Conservation (phyloP, 2,797 vertebrate species). For the Myotis planiceps region DNA sequence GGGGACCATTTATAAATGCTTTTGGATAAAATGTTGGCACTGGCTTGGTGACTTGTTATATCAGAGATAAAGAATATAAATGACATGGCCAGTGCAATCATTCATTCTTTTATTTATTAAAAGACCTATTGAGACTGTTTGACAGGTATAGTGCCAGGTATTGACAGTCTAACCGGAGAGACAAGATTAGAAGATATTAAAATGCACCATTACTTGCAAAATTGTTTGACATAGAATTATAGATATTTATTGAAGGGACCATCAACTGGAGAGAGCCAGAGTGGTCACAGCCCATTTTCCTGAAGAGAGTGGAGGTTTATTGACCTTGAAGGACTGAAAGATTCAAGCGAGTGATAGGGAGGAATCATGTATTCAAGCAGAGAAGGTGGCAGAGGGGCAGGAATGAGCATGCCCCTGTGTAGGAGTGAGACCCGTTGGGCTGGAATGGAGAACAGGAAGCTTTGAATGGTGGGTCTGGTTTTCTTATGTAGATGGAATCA, state of each 20-base stretch:
- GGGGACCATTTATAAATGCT: not conserved
- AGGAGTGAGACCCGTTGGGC: not conserved
- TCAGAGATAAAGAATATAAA: not conserved
- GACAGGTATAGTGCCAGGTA: not conserved
- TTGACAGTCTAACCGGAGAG: not conserved
- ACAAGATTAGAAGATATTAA: not conserved
- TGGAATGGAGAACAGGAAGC: not conserved
- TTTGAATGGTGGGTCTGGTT: not conserved
- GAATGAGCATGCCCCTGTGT: not conserved
- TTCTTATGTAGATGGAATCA: not conserved
- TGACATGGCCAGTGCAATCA: not conserved
- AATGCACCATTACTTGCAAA: not conserved
- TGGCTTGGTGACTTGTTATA: not conserved
- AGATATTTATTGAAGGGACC: not conserved
- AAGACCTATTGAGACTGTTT: not conserved
- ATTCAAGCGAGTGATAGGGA: not conserved
- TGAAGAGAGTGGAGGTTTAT: not conserved
- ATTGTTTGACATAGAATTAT: not conserved
- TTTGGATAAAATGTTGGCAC: not conserved
- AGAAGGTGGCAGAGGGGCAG: not conserved
- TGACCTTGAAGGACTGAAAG: not conserved
- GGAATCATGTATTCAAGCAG: not conserved
- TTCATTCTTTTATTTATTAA: constrained; percentile 53
- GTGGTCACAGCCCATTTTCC: not conserved
- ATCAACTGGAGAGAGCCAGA: not conserved